Evolutionary conservation across 2,888 invertebrate species (phyloP), one percentile per base, ranked within the genome.

Genomic region (Lepidonotus clava): DNA sequence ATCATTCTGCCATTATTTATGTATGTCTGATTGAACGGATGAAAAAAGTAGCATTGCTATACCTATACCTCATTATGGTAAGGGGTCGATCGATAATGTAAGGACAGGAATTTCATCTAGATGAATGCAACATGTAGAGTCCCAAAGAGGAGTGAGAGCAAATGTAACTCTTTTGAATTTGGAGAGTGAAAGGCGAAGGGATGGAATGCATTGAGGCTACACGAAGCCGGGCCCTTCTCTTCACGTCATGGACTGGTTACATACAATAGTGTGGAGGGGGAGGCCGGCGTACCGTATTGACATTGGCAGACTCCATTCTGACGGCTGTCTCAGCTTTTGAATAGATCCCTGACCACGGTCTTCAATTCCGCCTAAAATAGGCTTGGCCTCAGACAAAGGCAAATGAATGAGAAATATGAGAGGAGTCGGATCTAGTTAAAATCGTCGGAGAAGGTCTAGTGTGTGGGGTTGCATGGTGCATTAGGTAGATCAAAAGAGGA

Each of bases 361-460:
- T 53, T 53, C 53, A 46, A 18, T 46, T 18, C 18, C 6, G 8
- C 6, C 6, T 18, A 53, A n/a, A 53, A 53, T 18, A 53, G 18
- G 53, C 53, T 53, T n/a, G 18, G 53, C 53, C 53, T 53, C 11
- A 53, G 21, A 53, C 21, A 53, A 53, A 53, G 18, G 28, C 28
- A 28, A 61, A n/a, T 61, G 61, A 61, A 61, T 61, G 24, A 61
- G 61, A 61, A n/a, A 61, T 61, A 61, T 61, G 61, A 61, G 61
- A 61, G 11, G 61, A 61, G 28, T 61, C 14, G 61, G 61, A 11
- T 28, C 28, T n/a, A 61, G 61, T 61, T 61, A 61, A 46, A 61
- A 32, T 2, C 28, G 28, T 11, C 46, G 11, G 61, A 61, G 61
- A 61, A 32, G 28, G 61, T 24, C 21, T 61, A 61, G 28, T 61